Percentiles rank a stretch among this genome's conserved stretches.
Evolutionary conservation across 2,888 invertebrate species (phyloP).

Genomic region (Crematogaster levior): DNA sequence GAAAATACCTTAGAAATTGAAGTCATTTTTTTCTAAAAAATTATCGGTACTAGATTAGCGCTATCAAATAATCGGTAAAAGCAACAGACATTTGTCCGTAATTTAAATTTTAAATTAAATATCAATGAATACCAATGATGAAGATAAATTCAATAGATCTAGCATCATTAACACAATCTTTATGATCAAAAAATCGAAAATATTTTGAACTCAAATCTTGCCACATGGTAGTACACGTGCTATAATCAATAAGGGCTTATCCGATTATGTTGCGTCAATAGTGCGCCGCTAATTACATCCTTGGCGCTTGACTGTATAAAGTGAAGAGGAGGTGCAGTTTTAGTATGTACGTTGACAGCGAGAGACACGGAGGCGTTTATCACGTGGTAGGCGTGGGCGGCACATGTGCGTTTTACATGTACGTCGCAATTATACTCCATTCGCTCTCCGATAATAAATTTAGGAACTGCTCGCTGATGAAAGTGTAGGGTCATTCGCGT

Average conservation of each 20-base stretch:
- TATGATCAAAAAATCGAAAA: neutral
- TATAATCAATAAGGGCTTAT: slow-evolving; percentile 1
- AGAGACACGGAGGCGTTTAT: slow-evolving; percentile 39
- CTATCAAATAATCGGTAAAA: neutral
- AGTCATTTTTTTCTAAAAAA: neutral
- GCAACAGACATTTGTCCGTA: neutral
- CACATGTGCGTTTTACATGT: slow-evolving; percentile 54
- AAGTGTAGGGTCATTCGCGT: neutral
- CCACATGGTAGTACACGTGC: neutral
- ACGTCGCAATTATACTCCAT: slow-evolving; percentile 45
- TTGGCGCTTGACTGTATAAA: slow-evolving; percentile 11
- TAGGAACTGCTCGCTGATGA: slow-evolving; percentile 39
- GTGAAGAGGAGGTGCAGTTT: slow-evolving; percentile 42
- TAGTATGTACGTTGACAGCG: slow-evolving; percentile 33
- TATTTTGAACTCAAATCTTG: neutral
- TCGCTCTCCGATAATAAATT: slow-evolving; percentile 46
- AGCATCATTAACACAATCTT: neutral
- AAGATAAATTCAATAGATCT: neutral
- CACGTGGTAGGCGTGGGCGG: slow-evolving; percentile 24
- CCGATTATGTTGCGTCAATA: slow-evolving; percentile 16
- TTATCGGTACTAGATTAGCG: neutral
- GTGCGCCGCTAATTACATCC: slow-evolving; percentile 26
- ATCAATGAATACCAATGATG: too few species aligned
- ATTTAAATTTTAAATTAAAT: neutral
- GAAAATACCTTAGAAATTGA: neutral